Conservation (phyloP, 1,140 invertebrate genomes). For the Whitmania pigra region DNA sequence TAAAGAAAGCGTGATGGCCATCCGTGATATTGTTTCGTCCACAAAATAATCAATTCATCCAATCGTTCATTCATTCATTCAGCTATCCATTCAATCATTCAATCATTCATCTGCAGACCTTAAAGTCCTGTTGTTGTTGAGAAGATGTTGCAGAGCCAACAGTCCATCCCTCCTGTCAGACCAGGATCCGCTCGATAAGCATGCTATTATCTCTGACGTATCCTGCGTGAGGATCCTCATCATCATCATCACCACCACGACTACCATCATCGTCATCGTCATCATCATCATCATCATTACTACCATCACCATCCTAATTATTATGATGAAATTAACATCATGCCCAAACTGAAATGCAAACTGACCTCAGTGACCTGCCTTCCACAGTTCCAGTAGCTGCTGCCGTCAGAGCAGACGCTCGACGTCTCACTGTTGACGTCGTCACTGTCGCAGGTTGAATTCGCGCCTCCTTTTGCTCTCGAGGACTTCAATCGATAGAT, state of each 20-base stretch:
- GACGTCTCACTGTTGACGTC: slow-evolving; percentile 72
- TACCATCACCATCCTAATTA: neutral
- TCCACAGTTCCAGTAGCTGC: slow-evolving; percentile 16
- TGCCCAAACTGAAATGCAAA: neutral
- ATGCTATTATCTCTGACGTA: slow-evolving; percentile 72
- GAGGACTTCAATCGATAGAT: neutral
- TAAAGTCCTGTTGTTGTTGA: slow-evolving; percentile 18
- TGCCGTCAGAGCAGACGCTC: slow-evolving; percentile 72
- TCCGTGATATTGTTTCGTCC: neutral
- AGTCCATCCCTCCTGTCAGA: slow-evolving; percentile 82
- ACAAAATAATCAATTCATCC: too few species aligned
- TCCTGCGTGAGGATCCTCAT: slow-evolving; percentile 47
- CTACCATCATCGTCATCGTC: too few species aligned
- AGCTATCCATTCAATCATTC: too few species aligned
- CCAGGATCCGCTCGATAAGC: slow-evolving; percentile 76
- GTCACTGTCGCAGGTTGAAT: slow-evolving; percentile 54
- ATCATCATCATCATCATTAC: too few species aligned
- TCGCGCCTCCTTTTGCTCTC: neutral
- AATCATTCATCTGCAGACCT: neutral
- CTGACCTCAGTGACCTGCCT: slow-evolving; percentile 16
- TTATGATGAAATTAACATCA: neutral
- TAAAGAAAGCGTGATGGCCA: neutral
- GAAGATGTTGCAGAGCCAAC: slow-evolving; percentile 60
- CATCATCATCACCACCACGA: too few species aligned
- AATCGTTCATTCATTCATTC: too few species aligned